phyloP scores from a whole-genome alignment of 2,888 invertebrate species.

The Pecten maximus region DNA sequence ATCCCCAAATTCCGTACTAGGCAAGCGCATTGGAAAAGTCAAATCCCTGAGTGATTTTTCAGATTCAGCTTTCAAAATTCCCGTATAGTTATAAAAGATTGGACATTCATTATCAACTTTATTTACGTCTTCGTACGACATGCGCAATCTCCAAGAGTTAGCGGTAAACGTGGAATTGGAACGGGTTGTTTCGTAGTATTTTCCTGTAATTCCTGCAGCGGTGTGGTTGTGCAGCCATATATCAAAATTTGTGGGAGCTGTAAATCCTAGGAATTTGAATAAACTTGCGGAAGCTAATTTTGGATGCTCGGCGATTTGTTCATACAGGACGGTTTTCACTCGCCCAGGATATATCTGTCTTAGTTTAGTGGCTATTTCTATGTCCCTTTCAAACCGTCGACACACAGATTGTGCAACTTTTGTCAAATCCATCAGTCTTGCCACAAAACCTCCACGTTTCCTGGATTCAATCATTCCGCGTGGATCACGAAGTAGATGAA shows the following conservation, averaged over 20 bases:
- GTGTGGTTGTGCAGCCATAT: conserved; percentile 45
- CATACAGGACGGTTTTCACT: conserved; percentile 48
- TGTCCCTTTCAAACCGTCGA: conserved; percentile 37
- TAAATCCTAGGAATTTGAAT: conserved; percentile 44
- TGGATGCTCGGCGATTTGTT: conserved; percentile 48
- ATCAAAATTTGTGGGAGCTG: conserved; percentile 38
- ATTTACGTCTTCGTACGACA: conserved; percentile 37
- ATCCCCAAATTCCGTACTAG: neutral
- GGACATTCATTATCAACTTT: conserved; percentile 43
- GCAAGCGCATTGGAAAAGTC: neutral
- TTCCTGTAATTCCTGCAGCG: conserved; percentile 35
- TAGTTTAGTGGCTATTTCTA: conserved; percentile 31
- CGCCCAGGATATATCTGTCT: conserved; percentile 43
- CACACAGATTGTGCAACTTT: conserved; percentile 40
- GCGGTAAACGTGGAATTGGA: conserved; percentile 48
- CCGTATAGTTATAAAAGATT: neutral
- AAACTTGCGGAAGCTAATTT: conserved; percentile 41
- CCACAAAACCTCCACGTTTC: conserved; percentile 38
- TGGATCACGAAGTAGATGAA: conserved; percentile 58
- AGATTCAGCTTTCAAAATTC: neutral
- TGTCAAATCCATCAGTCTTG: neutral
- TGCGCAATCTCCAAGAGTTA: conserved; percentile 43
- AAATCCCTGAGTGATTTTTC: neutral
- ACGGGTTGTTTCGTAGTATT: conserved; percentile 44
- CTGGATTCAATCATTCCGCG: conserved; percentile 56